These are phyloP conservation scores for Chitala chitala DNA, from an alignment of 2,113 vertebrate species.

Conservation along the genomic window DNA sequence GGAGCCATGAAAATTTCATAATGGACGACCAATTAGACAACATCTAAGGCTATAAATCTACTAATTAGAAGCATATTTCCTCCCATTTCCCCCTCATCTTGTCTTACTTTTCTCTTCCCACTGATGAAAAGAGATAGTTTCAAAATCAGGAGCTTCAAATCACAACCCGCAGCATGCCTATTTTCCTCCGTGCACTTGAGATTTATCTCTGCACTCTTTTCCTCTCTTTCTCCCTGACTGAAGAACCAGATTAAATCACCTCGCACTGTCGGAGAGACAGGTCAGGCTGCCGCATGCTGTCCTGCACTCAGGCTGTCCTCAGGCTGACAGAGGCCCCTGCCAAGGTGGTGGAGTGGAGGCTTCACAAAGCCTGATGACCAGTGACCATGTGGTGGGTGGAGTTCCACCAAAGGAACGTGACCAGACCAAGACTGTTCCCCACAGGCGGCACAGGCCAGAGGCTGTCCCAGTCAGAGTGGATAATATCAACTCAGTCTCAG, in stretches of 20 bases:
- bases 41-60: conserved; percentile 22
- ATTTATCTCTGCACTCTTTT: not conserved
- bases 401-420: no score
- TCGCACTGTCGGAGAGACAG: not conserved
- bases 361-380: not conserved
- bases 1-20: conserved; percentile 29
- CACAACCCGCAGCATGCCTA: conserved; percentile 9
- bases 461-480: no score
- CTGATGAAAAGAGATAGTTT: conserved; percentile 21
- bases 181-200: not conserved
- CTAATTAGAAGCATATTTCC: conserved; percentile 26
- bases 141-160: conserved; percentile 15
- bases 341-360: not conserved
- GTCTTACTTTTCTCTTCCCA: not conserved
- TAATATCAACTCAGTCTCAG: no score
- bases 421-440: no score
- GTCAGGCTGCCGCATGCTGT: not conserved
- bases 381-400: no score
- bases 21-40: conserved; percentile 29
- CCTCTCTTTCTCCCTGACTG: not conserved
- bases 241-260: not conserved
- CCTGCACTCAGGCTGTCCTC: not conserved
- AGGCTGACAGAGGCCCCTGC: not conserved
- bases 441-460: no score
- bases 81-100: conserved; percentile 11